Evolutionary conservation across 2,113 vertebrate genomes (phyloP).

Genomic region (Trichomycterus rosablanca): DNA sequence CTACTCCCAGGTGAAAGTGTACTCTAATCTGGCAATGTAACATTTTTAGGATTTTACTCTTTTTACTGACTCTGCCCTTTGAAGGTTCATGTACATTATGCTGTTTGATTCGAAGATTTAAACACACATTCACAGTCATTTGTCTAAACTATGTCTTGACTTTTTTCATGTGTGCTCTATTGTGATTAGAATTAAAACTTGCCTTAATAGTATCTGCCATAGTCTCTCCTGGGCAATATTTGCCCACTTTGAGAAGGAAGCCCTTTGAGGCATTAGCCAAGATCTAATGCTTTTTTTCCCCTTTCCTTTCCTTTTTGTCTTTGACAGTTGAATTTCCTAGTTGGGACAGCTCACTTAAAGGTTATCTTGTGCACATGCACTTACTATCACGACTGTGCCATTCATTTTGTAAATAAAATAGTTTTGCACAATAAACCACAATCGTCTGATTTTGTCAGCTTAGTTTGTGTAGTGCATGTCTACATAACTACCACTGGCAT

Average conservation of each 20-base stretch:
- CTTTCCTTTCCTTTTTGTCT: no score
- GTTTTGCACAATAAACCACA: constrained; percentile 96
- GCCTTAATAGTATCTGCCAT: constrained; percentile 85
- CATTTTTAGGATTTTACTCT: constrained; percentile 70
- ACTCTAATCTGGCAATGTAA: constrained; percentile 55
- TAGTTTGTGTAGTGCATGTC: neutral
- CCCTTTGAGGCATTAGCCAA: constrained; percentile 73
- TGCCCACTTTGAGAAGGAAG: constrained; percentile 73
- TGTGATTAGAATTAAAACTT: constrained; percentile 62
- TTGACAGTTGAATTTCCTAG: constrained; percentile 65
- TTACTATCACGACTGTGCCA: constrained; percentile 89
- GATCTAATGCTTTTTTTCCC: constrained; percentile 67
- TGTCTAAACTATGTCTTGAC: neutral
- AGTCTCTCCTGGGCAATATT: constrained; percentile 89
- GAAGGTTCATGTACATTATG: constrained; percentile 62
- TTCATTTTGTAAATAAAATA: constrained; percentile 97
- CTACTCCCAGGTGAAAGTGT: constrained; percentile 31
- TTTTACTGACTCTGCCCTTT: constrained; percentile 60
- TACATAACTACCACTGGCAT: neutral
- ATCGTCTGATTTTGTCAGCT: constrained; percentile 16
- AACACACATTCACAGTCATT: constrained; percentile 58
- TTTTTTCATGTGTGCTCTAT: constrained; percentile 51
- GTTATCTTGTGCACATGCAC: constrained; percentile 85
- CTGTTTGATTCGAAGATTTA: constrained; percentile 67
- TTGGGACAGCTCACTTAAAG: constrained; percentile 67